Conservation (phyloP, 2,888 invertebrate species). For the Hoplodrina ambigua region DNA sequence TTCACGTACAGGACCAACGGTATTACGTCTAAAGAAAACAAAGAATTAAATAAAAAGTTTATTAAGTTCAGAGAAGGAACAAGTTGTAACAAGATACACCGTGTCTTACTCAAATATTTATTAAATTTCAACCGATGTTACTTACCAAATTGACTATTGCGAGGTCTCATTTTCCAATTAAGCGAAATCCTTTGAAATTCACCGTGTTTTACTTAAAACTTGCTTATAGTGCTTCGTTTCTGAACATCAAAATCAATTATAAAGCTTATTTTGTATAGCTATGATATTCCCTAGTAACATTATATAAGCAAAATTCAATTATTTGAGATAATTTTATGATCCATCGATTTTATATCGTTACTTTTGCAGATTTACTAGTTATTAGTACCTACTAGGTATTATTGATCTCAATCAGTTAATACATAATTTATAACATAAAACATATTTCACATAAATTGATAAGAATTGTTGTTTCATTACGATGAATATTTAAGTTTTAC, state of each 20-base stretch:
- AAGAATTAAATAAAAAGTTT: too few relatives aligned
- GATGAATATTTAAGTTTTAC: too few relatives aligned
- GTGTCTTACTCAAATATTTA: constrained; percentile 22
- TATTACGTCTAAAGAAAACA: too few relatives aligned
- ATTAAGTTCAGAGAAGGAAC: too few relatives aligned
- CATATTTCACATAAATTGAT: too few relatives aligned
- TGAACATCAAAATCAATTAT: constrained; percentile 12
- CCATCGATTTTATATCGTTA: background rate
- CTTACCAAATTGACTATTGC: constrained; percentile 28
- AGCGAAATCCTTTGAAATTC: constrained; percentile 46
- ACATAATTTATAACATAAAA: too few relatives aligned
- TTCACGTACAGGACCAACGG: too few relatives aligned
- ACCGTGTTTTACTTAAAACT: constrained; percentile 40
- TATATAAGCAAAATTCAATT: constrained; percentile 23
- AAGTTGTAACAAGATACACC: too few relatives aligned
- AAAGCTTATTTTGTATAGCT: constrained; percentile 11
- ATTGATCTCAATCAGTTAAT: too few relatives aligned
- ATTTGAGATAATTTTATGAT: constrained; percentile 1
- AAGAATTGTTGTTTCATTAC: too few relatives aligned
- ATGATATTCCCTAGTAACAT: constrained; percentile 10
- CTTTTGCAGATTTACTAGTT: background rate
- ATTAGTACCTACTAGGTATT: too few relatives aligned
- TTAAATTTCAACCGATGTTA: constrained; percentile 23
- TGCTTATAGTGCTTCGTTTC: constrained; percentile 28
- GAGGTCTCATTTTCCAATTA: constrained; percentile 49